These are phyloP conservation scores for Artibeus lituratus DNA, from an alignment of 2,797 vertebrate genomes.

Conservation along the genomic window DNA sequence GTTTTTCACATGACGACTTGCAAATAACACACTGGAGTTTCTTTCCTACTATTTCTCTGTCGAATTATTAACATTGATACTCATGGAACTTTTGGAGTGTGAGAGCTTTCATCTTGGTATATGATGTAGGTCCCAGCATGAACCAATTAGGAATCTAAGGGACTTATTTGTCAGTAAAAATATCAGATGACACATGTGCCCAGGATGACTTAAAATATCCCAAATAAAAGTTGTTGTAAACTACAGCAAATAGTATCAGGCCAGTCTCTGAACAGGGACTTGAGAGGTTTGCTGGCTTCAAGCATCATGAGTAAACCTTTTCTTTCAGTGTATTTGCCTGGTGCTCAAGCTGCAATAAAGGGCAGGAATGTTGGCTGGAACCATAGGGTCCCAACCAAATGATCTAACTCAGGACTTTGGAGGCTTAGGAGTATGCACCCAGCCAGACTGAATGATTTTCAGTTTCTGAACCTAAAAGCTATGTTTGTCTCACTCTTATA, in stretches of 20 bases:
- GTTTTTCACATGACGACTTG: neutral
- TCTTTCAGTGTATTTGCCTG: neutral
- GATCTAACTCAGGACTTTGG: neutral
- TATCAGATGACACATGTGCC: neutral
- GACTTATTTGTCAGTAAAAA: neutral
- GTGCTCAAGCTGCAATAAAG: neutral
- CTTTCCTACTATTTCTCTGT: neutral
- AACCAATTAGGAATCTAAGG: neutral
- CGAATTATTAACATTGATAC: neutral
- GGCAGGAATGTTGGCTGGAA: too few species aligned
- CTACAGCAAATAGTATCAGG: neutral
- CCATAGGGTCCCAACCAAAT: too few species aligned
- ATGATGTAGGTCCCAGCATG: neutral
- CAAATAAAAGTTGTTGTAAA: neutral
- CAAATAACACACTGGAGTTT: neutral
- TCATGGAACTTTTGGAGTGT: neutral
- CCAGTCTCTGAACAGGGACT: neutral
- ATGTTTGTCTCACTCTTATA: neutral
- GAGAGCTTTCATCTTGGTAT: neutral
- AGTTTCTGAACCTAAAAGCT: neutral
- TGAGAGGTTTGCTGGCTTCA: neutral
- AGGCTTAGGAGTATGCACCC: neutral
- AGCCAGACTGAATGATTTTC: neutral
- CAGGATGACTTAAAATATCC: neutral
- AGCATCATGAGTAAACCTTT: neutral